phyloP scores from a whole-genome alignment of 35 echinoderm and acorn worm species.

The Chiridota heheva region DNA sequence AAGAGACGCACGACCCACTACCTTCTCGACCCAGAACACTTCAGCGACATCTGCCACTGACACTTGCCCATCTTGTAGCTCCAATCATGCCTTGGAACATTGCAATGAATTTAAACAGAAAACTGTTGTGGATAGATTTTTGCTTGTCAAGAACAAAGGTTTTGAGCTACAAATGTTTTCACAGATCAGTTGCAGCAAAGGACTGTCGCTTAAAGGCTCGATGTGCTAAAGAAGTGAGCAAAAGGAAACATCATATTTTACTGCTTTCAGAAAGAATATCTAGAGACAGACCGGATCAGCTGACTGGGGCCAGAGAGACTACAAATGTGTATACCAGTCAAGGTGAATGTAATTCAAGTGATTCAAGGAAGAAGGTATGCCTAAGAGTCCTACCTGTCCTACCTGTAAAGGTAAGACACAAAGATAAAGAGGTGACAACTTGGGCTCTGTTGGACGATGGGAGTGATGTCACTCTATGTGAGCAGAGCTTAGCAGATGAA shows the following conservation, averaged over 20 bases:
- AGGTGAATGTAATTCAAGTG: neutral
- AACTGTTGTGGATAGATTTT: constrained; percentile 13
- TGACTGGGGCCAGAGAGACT: constrained; percentile 12
- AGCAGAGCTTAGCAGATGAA: constrained; percentile 39
- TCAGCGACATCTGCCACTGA: neutral
- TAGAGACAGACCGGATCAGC: constrained; percentile 2
- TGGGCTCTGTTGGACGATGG: constrained; percentile 50
- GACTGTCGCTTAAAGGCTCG: constrained; percentile 5
- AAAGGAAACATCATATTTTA: constrained; percentile 2
- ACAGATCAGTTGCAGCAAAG: constrained; percentile 10
- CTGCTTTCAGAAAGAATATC: neutral
- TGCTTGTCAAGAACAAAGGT: neutral
- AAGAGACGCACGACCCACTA: neutral
- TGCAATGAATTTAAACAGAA: constrained; percentile 8
- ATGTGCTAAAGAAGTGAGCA: neutral
- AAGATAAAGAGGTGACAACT: constrained; percentile 34
- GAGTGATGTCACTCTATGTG: constrained; percentile 50
- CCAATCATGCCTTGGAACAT: neutral
- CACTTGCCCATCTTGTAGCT: neutral
- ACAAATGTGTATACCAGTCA: constrained; percentile 25
- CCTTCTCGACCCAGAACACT: neutral
- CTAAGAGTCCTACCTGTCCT: constrained; percentile 28
- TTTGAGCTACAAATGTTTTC: constrained; percentile 43
- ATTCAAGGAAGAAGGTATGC: constrained; percentile 5
- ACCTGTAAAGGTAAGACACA: constrained; percentile 7